These are phyloP conservation scores for Erythrolamprus reginae DNA, from an alignment of 2,113 vertebrate genomes.

Conservation along the genomic window DNA sequence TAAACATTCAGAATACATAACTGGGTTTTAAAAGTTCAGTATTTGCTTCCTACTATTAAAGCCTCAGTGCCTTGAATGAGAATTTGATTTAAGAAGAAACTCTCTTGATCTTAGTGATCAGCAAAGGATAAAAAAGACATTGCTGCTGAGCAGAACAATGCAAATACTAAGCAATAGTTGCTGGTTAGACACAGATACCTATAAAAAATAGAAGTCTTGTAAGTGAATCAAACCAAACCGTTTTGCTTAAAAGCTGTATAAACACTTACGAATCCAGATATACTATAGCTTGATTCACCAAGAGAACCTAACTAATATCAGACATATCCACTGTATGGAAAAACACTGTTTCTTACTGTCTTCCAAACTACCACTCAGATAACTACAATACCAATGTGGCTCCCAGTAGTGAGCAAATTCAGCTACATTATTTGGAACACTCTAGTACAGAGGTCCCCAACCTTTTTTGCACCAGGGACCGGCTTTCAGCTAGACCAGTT, in stretches of 20 bases:
- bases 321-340: not conserved
- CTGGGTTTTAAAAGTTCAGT: not conserved
- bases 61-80: constrained; percentile 29
- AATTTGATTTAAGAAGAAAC: constrained; percentile 38
- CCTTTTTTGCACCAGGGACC: too few relatives aligned
- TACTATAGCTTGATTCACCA: not conserved
- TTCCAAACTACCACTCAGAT: not conserved
- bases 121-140: constrained; percentile 18
- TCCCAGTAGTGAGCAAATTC: not conserved
- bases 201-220: constrained; percentile 57
- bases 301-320: not conserved
- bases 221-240: not conserved
- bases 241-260: not conserved
- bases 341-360: not conserved
- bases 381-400: not conserved
- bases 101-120: constrained; percentile 28
- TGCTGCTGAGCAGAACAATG: not conserved
- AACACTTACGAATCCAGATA: not conserved
- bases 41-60: constrained; percentile 42
- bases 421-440: not conserved
- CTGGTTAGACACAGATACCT: constrained; percentile 42
- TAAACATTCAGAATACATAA: not conserved
- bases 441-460: too few relatives aligned
- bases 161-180: not conserved
- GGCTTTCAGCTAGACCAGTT: too few relatives aligned